Evolutionary conservation across 2,113 vertebrate genomes (phyloP).

Genomic region (Otis tarda): DNA sequence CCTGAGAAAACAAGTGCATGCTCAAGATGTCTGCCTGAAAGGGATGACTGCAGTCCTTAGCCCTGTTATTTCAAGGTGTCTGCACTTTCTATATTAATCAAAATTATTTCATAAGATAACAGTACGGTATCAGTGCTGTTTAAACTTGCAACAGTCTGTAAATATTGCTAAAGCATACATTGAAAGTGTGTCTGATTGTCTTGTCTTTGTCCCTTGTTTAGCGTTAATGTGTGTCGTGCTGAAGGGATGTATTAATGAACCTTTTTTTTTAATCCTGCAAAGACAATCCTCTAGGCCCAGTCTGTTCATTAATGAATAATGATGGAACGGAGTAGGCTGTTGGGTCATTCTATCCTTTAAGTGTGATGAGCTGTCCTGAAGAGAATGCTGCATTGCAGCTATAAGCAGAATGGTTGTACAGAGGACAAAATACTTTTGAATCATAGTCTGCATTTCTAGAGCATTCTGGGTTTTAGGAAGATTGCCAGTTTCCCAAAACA

Average conservation of each 20-base stretch:
- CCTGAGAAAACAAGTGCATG: background rate
- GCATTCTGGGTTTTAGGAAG: background rate
- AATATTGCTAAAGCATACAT: background rate
- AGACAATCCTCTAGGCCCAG: slow-evolving; percentile 31
- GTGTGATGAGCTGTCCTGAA: background rate
- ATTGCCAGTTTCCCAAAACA: background rate
- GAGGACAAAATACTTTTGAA: slow-evolving; percentile 8
- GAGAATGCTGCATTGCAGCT: slow-evolving; percentile 66
- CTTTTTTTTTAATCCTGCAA: background rate
- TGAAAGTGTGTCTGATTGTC: background rate
- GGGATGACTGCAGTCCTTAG: background rate
- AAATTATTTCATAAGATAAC: background rate
- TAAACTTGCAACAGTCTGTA: background rate
- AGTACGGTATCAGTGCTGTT: background rate
- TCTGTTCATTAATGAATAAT: slow-evolving; percentile 60
- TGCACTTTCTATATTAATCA: background rate
- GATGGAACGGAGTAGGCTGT: slow-evolving; percentile 55
- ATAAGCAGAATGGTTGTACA: background rate
- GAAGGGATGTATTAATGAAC: slow-evolving; percentile 38
- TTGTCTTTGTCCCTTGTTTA: background rate
- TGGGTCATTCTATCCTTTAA: slow-evolving; percentile 52
- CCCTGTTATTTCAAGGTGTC: background rate
- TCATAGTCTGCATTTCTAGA: background rate
- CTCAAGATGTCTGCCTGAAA: background rate
- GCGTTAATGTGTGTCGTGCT: background rate